A percentile compares a stretch with the other conserved stretches of the same genome.
phyloP scores from a whole-genome alignment of 1,140 invertebrate genomes.

The Sarcophaga peregrina region DNA sequence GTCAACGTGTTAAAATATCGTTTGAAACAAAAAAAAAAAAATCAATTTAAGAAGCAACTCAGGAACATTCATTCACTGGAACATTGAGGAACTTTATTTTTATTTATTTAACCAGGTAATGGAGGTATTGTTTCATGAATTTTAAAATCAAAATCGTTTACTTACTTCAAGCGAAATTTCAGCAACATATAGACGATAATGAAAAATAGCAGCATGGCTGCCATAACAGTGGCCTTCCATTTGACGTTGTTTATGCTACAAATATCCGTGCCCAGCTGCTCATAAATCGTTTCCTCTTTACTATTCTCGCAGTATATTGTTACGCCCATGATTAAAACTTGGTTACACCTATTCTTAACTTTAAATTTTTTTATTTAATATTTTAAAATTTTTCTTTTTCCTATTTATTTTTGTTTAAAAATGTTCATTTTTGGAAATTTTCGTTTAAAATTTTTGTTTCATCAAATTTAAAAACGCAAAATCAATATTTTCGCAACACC shows the following conservation, averaged over 20 bases:
- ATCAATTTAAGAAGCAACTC: too few relatives aligned
- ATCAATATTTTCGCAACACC: too few relatives aligned
- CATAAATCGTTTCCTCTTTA: not conserved
- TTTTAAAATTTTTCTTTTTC: not conserved
- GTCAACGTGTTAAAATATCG: not conserved
- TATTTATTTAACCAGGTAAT: too few relatives aligned
- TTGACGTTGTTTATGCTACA: conserved; percentile 43
- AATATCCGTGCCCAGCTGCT: conserved; percentile 45
- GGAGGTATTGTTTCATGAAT: too few relatives aligned
- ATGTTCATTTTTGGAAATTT: not conserved
- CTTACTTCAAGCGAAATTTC: conserved; percentile 44
- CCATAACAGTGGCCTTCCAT: conserved; percentile 34
- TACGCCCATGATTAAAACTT: conserved; percentile 37
- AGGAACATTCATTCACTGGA: too few relatives aligned
- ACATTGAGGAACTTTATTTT: too few relatives aligned
- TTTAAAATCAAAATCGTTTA: not conserved
- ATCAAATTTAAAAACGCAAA: too few relatives aligned
- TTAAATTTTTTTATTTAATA: not conserved
- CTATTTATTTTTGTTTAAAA: not conserved
- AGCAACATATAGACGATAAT: conserved; percentile 34
- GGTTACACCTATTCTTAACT: not conserved
- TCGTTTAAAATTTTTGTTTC: not conserved
- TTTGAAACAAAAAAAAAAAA: too few relatives aligned
- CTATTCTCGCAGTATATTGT: conserved; percentile 34
- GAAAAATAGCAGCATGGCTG: conserved; percentile 9